These are phyloP conservation scores for Ophioninae sp. DNA, from an alignment of 2,888 invertebrate species.

Conservation along the genomic window DNA sequence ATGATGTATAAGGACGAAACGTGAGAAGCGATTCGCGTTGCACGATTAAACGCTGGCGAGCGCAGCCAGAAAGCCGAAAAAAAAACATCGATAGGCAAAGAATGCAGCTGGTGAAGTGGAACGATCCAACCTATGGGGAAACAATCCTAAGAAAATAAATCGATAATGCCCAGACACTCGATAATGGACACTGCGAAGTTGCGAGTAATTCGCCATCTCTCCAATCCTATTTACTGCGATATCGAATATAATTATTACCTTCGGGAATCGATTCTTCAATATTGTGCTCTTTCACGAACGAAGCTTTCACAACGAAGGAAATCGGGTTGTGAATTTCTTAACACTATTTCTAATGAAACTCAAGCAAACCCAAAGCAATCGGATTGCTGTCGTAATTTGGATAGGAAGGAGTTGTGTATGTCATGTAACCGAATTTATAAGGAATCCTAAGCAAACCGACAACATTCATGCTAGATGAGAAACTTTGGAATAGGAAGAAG, in stretches of 20 bases:
- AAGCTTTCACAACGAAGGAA: too few species aligned
- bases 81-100: constrained; percentile 64
- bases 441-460: too few species aligned
- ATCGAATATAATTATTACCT: background rate
- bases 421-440: too few species aligned
- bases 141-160: constrained; percentile 36
- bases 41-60: constrained; percentile 24
- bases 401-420: too few species aligned
- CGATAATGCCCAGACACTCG: constrained; percentile 35
- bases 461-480: too few species aligned
- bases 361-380: too few species aligned
- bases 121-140: constrained; percentile 40
- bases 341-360: too few species aligned
- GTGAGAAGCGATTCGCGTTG: constrained; percentile 24
- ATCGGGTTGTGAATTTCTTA: too few species aligned
- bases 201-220: constrained; percentile 19
- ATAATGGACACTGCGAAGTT: constrained; percentile 17
- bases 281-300: too few species aligned
- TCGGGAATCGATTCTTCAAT: background rate
- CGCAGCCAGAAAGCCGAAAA: constrained; percentile 24
- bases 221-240: background rate
- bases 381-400: too few species aligned
- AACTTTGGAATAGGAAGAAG: too few species aligned
- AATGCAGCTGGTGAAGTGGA: constrained; percentile 66
- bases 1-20: constrained; percentile 32